phyloP scores from a whole-genome alignment of 1,140 invertebrate species.

The Drosophila ironensis region DNA sequence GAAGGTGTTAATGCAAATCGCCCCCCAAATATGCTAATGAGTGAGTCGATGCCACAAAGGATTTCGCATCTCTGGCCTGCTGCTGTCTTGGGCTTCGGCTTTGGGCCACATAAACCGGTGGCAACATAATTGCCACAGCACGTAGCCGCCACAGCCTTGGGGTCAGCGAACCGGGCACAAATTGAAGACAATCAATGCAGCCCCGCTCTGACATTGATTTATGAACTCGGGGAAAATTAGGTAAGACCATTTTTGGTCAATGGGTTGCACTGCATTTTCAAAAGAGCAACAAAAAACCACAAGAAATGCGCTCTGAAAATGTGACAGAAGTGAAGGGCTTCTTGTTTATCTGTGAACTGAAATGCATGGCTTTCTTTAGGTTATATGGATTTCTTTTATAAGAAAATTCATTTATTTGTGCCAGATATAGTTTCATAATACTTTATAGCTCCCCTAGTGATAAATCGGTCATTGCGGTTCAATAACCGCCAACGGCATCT shows the following conservation, averaged over 20 bases:
- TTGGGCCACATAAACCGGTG: constrained; percentile 38
- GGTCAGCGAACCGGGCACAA: constrained; percentile 52
- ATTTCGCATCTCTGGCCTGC: constrained; percentile 5
- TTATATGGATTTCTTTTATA: too few species aligned
- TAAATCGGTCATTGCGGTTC: constrained; percentile 45
- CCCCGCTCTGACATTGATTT: constrained; percentile 69
- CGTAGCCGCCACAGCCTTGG: constrained; percentile 24
- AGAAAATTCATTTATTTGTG: too few species aligned
- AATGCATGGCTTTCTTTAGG: not conserved
- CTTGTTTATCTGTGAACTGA: not conserved
- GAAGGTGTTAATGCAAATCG: constrained; percentile 81
- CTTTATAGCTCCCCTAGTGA: too few species aligned
- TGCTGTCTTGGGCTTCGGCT: constrained; percentile 10
- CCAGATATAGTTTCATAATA: too few species aligned
- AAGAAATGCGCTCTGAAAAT: constrained; percentile 19
- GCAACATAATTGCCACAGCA: constrained; percentile 49
- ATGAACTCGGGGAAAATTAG: constrained; percentile 78
- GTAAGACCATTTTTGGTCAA: constrained; percentile 74
- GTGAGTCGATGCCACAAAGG: constrained; percentile 56
- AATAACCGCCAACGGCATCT: constrained; percentile 55
- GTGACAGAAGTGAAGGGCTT: constrained; percentile 36
- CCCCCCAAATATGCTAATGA: constrained; percentile 80
- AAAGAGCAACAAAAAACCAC: constrained; percentile 1
- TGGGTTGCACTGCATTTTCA: constrained; percentile 38
- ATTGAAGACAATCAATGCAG: constrained; percentile 75